Base-by-base conservation (phyloP, 2,797 vertebrate genomes). In the Smutsia gigantea region DNA sequence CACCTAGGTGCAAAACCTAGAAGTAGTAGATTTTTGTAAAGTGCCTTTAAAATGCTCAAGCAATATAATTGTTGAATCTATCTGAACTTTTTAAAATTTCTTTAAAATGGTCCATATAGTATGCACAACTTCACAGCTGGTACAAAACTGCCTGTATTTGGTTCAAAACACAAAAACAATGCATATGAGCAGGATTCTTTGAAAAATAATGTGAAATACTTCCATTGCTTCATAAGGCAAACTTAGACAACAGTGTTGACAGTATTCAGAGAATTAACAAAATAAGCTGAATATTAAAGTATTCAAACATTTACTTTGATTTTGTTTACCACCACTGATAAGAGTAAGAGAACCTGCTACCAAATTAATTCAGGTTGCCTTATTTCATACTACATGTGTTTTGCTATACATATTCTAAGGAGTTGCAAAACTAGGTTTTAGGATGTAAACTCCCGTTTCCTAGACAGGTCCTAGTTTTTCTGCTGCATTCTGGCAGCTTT, bases 401-500 rank as follows among this genome's bases (percentile, higher is more conserved):
- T 15, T 63, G 83, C 64, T 94, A 61, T 77, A 82, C 27, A n/a
- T 34, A 19, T 68, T 84, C 95, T 92, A 66, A 71, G 92, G 55
- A 83, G 93, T 91, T 4, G 71, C 31, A 90, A 90, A 88, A 77
- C 55, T 55, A 59, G 87, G 84, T 27, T 63, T 39, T 71, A 93
- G 66, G 3, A 25, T 94, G 49, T 77, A 7, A 63, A 87, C 68
- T n/a, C 34, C 2, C 12, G 81, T 77, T 57, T 85, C 85, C 74
- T 19, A 39, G 13, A 86, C 82, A 95, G 90, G 42, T 5, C 82
- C 97, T 98, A 99, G 78, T 93, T 99, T 92, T 98, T 99, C 98
- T 99, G 99, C 83, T 99, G 99, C 98, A 99, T 98, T 96, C 99
- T 98, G 98, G 99, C 98, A 97, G 99, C 99, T 99, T 99, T 99